A percentile compares a stretch with the other conserved stretches of the same genome.
phyloP scores from a whole-genome alignment of 1,140 invertebrate genomes.

The Leucophenga varia region DNA sequence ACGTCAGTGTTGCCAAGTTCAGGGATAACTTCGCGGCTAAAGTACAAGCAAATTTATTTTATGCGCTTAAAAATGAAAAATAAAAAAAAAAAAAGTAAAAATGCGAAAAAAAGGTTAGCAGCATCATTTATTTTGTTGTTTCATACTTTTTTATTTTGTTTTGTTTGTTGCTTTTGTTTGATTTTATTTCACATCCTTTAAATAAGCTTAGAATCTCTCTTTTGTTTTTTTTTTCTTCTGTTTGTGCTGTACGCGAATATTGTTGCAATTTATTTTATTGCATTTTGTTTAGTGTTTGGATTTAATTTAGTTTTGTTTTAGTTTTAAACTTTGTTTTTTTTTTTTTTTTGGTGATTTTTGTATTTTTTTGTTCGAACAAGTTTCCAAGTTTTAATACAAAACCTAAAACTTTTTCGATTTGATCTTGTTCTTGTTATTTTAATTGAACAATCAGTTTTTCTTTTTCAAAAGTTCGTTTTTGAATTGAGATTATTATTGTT shows the following conservation, averaged over 20 bases:
- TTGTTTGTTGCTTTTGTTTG: no score
- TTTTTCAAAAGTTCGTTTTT: no score
- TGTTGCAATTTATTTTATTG: constrained; percentile 53
- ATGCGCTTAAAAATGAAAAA: constrained; percentile 24
- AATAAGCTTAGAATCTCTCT: no score
- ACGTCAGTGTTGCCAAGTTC: constrained; percentile 11
- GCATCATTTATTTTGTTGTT: constrained; percentile 38
- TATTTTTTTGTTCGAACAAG: constrained; percentile 28
- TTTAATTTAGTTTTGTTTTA: constrained; percentile 41
- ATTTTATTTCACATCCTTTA: no score
- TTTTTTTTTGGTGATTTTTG: constrained; percentile 1
- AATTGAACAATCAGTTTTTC: no score
- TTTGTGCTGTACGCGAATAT: constrained; percentile 28
- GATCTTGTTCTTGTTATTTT: no score
- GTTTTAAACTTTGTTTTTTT: constrained; percentile 1
- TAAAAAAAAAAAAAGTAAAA: constrained; percentile 7
- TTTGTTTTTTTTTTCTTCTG: no score
- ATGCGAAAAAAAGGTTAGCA: constrained; percentile 34
- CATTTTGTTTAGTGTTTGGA: constrained; percentile 45
- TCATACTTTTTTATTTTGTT: constrained; percentile 1
- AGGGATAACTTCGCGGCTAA: constrained; percentile 4
- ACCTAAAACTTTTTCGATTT: constrained; percentile 50
- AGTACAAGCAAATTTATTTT: constrained; percentile 40
- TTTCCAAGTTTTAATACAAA: constrained; percentile 44
- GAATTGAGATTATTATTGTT: no score